A percentile compares a stretch with the other conserved stretches of the same genome.
Evolutionary conservation across 2,888 invertebrate species (phyloP).

Genomic region (Adineta ricciae): DNA sequence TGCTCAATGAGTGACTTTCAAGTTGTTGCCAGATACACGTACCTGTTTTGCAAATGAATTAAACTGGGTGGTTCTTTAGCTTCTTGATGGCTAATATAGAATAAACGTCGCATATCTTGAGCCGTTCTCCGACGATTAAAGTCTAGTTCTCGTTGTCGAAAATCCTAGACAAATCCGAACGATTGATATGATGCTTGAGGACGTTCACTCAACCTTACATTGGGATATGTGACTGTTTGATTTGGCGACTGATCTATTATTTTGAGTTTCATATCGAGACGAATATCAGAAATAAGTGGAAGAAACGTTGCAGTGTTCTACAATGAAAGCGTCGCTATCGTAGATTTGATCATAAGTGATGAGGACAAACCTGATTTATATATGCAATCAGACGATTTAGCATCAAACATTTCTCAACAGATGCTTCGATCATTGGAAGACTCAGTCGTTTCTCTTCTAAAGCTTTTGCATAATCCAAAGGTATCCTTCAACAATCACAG

Average conservation of each 20-base stretch:
- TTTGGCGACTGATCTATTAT: not conserved
- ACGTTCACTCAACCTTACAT: not conserved
- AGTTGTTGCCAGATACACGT: not conserved
- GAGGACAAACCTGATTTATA: not conserved
- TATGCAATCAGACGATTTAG: not conserved
- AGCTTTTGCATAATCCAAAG: not conserved
- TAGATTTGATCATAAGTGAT: too few species aligned
- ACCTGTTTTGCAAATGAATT: not conserved
- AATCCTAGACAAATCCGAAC: not conserved
- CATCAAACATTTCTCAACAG: slow-evolving; percentile 11
- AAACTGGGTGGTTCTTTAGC: not conserved
- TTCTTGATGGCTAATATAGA: not conserved
- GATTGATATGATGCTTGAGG: not conserved
- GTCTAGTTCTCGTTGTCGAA: not conserved
- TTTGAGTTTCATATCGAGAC: not conserved
- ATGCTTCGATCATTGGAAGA: not conserved
- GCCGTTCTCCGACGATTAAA: not conserved
- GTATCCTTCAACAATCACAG: not conserved
- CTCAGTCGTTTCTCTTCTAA: not conserved
- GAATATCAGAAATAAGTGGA: not conserved
- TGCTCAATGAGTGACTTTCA: too few species aligned
- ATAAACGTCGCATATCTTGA: not conserved
- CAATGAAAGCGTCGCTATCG: not conserved
- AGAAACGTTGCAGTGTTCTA: not conserved
- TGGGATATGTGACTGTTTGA: not conserved